These are phyloP conservation scores for Notothenia coriiceps DNA, from an alignment of 2,113 vertebrate species.

Conservation along the genomic window DNA sequence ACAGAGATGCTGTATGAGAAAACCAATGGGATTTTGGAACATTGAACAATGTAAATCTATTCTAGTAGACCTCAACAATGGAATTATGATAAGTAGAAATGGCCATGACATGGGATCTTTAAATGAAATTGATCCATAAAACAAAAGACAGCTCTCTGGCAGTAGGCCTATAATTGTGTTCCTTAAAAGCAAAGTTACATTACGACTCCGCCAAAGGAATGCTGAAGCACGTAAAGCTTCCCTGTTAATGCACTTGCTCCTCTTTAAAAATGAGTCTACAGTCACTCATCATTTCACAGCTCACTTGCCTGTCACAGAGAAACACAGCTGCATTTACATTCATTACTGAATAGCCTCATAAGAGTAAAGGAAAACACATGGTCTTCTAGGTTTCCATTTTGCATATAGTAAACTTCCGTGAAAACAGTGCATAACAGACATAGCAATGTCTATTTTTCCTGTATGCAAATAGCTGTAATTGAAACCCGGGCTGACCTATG, in stretches of 20 bases:
- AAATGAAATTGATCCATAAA: background rate
- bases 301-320: background rate
- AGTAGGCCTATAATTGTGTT: background rate
- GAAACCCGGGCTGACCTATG: background rate
- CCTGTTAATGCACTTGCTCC: background rate
- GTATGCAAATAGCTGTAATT: background rate
- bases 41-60: too few relatives aligned
- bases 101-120: too few relatives aligned
- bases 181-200: constrained; percentile 1
- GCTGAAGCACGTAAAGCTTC: constrained; percentile 15
- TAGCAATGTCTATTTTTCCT: too few relatives aligned
- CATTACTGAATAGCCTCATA: background rate
- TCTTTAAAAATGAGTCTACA: background rate
- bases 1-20: too few relatives aligned
- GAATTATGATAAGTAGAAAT: too few relatives aligned
- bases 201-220: constrained; percentile 18
- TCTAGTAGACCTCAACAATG: too few relatives aligned
- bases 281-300: background rate
- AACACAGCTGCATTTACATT: background rate
- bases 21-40: too few relatives aligned
- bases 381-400: constrained; percentile 20
- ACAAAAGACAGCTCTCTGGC: background rate
- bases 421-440: background rate
- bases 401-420: background rate
- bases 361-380: constrained; percentile 30